These are phyloP conservation scores for Geranospiza caerulescens DNA, from an alignment of 2,797 vertebrate species.

Conservation along the genomic window DNA sequence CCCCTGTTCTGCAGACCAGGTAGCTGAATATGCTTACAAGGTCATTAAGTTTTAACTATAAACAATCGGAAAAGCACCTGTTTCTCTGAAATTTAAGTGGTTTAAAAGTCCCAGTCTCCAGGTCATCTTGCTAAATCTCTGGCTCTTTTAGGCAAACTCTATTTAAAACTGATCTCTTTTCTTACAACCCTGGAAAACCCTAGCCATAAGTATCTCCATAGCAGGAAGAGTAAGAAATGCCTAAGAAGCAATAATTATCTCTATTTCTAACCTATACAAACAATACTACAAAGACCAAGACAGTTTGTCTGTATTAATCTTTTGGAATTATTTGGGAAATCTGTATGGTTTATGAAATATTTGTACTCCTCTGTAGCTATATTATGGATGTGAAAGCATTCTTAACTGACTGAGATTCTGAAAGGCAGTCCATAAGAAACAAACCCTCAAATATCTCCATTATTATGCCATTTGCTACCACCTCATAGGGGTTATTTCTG, in stretches of 20 bases:
- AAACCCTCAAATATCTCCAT: background rate
- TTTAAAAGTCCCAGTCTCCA: background rate
- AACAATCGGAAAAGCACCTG: background rate
- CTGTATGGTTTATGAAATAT: background rate
- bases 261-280: background rate
- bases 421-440: background rate
- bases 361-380: background rate
- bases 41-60: background rate
- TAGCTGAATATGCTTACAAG: background rate
- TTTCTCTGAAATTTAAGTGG: background rate
- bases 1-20: background rate
- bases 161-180: background rate
- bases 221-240: background rate
- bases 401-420: background rate
- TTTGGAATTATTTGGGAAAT: background rate
- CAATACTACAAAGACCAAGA: background rate
- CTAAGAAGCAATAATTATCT: background rate
- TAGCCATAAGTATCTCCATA: background rate
- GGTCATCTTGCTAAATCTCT: background rate
- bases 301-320: background rate
- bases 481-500: background rate
- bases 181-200: background rate
- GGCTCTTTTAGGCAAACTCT: background rate
- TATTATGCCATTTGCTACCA: background rate
- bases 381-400: background rate